Evolutionary conservation across 1,140 invertebrate species (phyloP).

Genomic region (Ips nitidus): DNA sequence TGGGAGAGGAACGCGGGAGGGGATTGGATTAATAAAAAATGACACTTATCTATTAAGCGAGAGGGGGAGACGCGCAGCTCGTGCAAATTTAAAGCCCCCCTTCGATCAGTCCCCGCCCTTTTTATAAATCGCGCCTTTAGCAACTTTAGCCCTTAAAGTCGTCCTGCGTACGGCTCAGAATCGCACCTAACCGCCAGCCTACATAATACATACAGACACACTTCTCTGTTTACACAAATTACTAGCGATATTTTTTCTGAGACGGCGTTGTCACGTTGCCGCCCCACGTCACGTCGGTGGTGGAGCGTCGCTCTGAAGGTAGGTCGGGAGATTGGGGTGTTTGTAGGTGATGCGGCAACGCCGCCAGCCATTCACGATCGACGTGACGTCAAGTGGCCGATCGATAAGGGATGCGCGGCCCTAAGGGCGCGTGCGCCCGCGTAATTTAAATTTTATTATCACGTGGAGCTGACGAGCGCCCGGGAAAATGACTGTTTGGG

Average conservation of each 20-base stretch:
- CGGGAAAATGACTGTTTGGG: conserved; percentile 21
- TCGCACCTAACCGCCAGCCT: conserved; percentile 7
- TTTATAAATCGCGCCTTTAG: conserved; percentile 10
- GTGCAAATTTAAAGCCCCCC: conserved; percentile 20
- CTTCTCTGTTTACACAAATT: conserved; percentile 37
- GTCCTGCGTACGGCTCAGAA: conserved; percentile 10
- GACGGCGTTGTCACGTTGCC: conserved; percentile 26
- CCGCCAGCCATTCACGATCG: conserved; percentile 23
- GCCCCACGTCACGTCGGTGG: background rate
- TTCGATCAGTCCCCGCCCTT: conserved; percentile 2
- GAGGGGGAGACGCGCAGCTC: background rate
- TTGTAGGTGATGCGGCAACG: background rate
- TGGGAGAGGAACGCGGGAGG: too few species aligned
- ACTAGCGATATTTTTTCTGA: conserved; percentile 32
- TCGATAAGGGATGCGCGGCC: conserved; percentile 11
- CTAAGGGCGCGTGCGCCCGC: conserved; percentile 13
- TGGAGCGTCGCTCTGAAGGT: too few species aligned
- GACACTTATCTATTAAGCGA: conserved; percentile 24
- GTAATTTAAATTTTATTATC: conserved; percentile 39
- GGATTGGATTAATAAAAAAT: conserved; percentile 26
- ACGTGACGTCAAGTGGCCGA: conserved; percentile 29
- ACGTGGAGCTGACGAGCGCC: conserved; percentile 24
- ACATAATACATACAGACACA: conserved; percentile 36
- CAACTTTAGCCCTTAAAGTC: background rate
- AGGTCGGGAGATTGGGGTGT: background rate